A percentile compares a stretch with the other conserved stretches of the same genome.
These are phyloP conservation scores for Lepeophtheirus nordmannii DNA, from an alignment of 2,888 invertebrate genomes.

Conservation along the genomic window DNA sequence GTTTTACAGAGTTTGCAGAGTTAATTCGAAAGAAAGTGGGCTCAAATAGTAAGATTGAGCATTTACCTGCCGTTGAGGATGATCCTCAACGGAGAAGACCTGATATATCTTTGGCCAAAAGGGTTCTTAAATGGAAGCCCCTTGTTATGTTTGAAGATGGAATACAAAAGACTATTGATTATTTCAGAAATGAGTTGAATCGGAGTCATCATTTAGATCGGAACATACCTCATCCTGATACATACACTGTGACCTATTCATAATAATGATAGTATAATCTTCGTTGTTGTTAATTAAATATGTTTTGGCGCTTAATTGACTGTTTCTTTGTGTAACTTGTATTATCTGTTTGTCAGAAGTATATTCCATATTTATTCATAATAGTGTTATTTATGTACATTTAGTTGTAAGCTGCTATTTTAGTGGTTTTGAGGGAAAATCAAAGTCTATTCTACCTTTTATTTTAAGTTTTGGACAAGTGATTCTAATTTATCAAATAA, in stretches of 20 bases:
- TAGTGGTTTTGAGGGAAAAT: no score
- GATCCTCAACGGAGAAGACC: slow-evolving; percentile 90
- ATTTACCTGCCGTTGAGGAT: slow-evolving; percentile 74
- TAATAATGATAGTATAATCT: no score
- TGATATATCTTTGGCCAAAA: slow-evolving; percentile 74
- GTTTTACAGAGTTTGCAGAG: slow-evolving; percentile 58
- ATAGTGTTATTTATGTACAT: no score
- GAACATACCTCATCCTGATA: slow-evolving; percentile 25
- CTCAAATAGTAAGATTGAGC: slow-evolving; percentile 64
- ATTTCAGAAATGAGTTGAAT: slow-evolving; percentile 71
- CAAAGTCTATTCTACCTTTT: no score
- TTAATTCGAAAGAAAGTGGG: slow-evolving; percentile 65
- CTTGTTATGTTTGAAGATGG: slow-evolving; percentile 65
- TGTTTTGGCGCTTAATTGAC: no score
- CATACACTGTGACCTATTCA: neutral
- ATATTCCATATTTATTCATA: no score
- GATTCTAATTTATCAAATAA: no score
- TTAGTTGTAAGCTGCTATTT: no score
- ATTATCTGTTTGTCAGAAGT: no score
- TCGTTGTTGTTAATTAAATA: no score
- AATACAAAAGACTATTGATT: slow-evolving; percentile 75
- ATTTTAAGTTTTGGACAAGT: no score
- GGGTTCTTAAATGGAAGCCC: slow-evolving; percentile 75
- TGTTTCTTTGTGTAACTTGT: no score
- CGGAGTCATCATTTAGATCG: slow-evolving; percentile 28